Percentiles rank a stretch among this genome's conserved stretches.
Evolutionary conservation across 1,140 invertebrate species (phyloP).

Genomic region (Zaprionus kolodkinae): DNA sequence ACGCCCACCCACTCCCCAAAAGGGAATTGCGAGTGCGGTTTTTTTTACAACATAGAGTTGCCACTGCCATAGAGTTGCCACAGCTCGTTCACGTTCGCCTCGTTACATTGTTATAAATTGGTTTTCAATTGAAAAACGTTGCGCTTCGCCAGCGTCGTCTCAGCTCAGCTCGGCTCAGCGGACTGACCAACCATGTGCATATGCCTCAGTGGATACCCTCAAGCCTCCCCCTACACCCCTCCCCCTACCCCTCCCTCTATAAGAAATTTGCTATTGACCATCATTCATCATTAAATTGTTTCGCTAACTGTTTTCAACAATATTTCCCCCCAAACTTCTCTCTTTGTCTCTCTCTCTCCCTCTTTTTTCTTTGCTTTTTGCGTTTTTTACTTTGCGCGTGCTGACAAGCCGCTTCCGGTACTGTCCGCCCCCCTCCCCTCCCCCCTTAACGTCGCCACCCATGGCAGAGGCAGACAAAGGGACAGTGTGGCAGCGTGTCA

Average conservation of each 20-base stretch:
- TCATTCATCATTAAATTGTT: conserved; percentile 82
- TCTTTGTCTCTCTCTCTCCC: conserved; percentile 16
- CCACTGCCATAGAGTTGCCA: not conserved
- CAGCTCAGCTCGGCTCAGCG: conserved; percentile 18
- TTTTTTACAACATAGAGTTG: not conserved
- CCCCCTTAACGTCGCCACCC: not conserved
- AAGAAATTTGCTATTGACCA: conserved; percentile 69
- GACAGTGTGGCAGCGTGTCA: conserved; percentile 9
- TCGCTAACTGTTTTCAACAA: conserved; percentile 78
- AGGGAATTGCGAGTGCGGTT: conserved; percentile 6
- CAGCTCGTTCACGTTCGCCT: not conserved
- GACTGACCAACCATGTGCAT: conserved; percentile 61
- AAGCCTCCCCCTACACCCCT: not conserved
- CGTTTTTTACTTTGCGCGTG: conserved; percentile 55
- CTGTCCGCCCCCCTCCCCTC: conserved; percentile 22
- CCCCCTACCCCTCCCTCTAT: conserved; percentile 15
- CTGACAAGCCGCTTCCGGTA: conserved; percentile 72
- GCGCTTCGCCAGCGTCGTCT: not conserved
- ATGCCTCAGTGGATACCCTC: conserved; percentile 39
- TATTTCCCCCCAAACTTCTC: conserved; percentile 14
- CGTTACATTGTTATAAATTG: conserved; percentile 55
- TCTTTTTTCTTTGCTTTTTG: not conserved
- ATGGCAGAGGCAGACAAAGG: conserved; percentile 32
- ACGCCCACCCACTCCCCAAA: not conserved
- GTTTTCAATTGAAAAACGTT: conserved; percentile 60